These are phyloP conservation scores for Spea hammondii DNA, from an alignment of 2,797 vertebrate genomes.

Conservation along the genomic window DNA sequence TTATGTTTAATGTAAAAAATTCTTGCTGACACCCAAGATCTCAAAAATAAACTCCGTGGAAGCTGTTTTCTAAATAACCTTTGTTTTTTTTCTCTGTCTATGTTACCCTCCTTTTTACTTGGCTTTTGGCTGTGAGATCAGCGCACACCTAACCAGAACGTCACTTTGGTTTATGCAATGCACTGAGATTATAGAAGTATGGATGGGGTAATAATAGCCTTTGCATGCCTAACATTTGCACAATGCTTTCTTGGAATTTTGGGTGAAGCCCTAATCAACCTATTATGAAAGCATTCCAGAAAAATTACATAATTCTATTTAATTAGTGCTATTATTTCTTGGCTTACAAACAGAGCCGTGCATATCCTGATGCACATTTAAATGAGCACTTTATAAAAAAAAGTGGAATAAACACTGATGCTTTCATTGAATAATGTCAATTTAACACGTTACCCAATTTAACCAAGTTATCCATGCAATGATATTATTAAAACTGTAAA, in stretches of 20 bases:
- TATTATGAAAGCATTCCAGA: conserved; percentile 61
- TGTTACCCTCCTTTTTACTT: conserved; percentile 1
- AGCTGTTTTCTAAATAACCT: conserved; percentile 15
- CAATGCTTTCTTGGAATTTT: conserved; percentile 64
- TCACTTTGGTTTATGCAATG: conserved; percentile 39
- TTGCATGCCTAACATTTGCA: conserved; percentile 60
- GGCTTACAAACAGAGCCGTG: conserved; percentile 42
- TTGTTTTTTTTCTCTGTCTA: neutral
- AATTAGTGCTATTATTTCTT: conserved; percentile 48
- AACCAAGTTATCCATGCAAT: neutral
- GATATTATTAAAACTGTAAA: too few relatives aligned
- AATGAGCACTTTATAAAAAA: conserved; percentile 15
- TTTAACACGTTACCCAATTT: neutral
- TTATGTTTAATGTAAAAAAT: conserved; percentile 29
- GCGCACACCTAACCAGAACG: conserved; percentile 45
- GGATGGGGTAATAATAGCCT: conserved; percentile 55
- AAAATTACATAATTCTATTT: conserved; percentile 56
- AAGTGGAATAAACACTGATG: conserved; percentile 1
- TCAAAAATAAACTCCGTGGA: conserved; percentile 44
- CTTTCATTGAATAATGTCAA: conserved; percentile 1
- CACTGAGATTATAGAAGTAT: conserved; percentile 52
- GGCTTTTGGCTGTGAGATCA: conserved; percentile 11
- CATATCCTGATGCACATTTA: conserved; percentile 24
- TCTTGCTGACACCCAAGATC: conserved; percentile 36
- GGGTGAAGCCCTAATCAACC: conserved; percentile 60